Conservation (phyloP, 2,888 invertebrate species). For the Gryllus longicercus region DNA sequence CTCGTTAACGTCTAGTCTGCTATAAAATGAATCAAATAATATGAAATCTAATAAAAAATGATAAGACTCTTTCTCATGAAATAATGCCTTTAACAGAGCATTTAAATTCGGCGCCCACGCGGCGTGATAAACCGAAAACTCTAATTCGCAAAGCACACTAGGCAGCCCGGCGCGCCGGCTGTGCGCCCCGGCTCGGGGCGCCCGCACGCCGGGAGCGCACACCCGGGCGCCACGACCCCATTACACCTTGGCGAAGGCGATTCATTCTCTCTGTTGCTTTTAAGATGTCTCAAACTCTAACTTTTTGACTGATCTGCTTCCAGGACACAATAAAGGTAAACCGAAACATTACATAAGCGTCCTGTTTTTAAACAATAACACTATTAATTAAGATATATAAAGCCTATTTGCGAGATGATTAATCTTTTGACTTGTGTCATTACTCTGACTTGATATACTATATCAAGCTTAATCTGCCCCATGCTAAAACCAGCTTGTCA, state of each 20-base stretch:
- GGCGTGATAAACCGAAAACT: not conserved
- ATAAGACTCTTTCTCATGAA: constrained; percentile 1
- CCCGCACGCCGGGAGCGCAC: not conserved
- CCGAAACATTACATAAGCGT: constrained; percentile 2
- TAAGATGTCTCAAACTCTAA: not conserved
- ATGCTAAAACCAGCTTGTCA: constrained; percentile 34
- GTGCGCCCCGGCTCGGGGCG: not conserved
- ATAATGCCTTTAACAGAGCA: not conserved
- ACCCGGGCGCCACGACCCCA: not conserved
- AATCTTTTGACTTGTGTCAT: constrained; percentile 24
- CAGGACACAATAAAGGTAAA: constrained; percentile 21
- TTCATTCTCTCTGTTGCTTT: not conserved
- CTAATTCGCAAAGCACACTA: not conserved
- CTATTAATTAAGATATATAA: not conserved
- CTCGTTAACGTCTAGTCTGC: constrained; percentile 17
- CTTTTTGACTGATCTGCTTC: constrained; percentile 11
- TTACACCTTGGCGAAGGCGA: not conserved
- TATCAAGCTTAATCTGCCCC: not conserved
- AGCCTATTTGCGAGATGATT: constrained; percentile 12
- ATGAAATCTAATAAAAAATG: not conserved
- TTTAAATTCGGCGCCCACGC: not conserved
- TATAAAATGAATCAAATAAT: constrained; percentile 2
- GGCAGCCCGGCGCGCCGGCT: not conserved
- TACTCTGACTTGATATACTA: not conserved
- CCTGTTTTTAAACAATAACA: constrained; percentile 18